Base-by-base conservation (phyloP, 2,888 invertebrate species). In the Boloria selene region DNA sequence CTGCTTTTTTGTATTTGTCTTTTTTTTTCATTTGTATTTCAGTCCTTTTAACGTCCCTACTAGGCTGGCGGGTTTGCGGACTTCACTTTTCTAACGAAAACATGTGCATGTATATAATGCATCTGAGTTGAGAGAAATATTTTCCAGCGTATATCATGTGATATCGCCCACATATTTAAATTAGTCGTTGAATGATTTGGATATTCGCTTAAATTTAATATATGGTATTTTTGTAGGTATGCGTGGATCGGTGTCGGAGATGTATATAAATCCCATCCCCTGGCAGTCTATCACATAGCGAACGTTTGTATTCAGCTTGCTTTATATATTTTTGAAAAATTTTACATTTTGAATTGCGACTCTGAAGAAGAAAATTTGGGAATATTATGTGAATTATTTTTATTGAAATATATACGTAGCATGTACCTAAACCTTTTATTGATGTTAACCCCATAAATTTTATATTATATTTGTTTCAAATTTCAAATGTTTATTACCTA, bases 231-330 rank as follows among this genome's bases (percentile, higher is more conserved):
- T 56, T 55, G 4, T n/a, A 56, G 56, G 56, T 56, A 56, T 56
- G 56, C 56, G 56, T 22, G 56, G 56, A 4, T 56, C 56, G 0
- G 91, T 93, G 44, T 95, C 95, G 14, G 88, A 93, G 68, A 93
- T 94, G 79, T 95, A 93, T 74, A 87, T 95, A 66, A 95, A 95
- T 79, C 95, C 95, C 2, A 89, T 92, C 42, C 95, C 95, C 0
- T 95, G 95, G 95, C 93, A 93, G 74, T 85, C 86, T 45, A 78
- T 87, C 3, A 80, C 86, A n/a, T 88, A 85, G 78, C 75, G 38
- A 61, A 42, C 53, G 55, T 49, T 6, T 13, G 53, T 3, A 7
- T 14, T 16, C 26, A n/a, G 61, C 13, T 68, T 50, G 10, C 38
- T 53, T 22, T 26, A 52, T 47, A 31, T 51, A 44, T 54, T 65